A percentile compares a stretch with the other conserved stretches of the same genome.
phyloP scores from a whole-genome alignment of 2,113 vertebrate species.

The Junco hyemalis region DNA sequence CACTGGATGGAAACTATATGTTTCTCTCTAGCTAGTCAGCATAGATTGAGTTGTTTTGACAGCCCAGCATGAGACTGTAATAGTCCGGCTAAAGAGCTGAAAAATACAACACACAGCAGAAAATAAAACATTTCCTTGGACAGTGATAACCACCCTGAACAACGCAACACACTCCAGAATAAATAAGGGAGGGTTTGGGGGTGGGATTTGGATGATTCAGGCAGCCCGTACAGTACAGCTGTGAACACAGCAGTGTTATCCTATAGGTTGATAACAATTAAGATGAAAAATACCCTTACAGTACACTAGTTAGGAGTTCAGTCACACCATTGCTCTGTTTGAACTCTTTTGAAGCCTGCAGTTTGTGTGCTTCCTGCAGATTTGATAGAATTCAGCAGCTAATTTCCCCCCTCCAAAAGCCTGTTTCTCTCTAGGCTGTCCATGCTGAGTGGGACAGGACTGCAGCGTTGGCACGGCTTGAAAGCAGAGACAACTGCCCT shows the following conservation, averaged over 20 bases:
- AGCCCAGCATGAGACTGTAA: slow-evolving; percentile 37
- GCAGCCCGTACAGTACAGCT: background rate
- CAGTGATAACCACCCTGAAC: background rate
- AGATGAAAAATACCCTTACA: background rate
- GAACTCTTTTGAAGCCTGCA: background rate
- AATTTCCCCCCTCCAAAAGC: background rate
- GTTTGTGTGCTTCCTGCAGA: background rate
- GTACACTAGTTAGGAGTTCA: background rate
- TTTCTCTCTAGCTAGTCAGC: slow-evolving; percentile 24
- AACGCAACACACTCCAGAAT: background rate
- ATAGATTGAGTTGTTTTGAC: slow-evolving; percentile 58
- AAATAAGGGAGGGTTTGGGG: background rate
- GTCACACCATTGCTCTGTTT: background rate
- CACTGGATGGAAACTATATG: slow-evolving; percentile 14
- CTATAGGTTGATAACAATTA: background rate
- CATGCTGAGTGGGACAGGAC: background rate
- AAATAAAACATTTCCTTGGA: slow-evolving; percentile 50
- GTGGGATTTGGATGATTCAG: background rate
- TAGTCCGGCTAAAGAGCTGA: slow-evolving; percentile 50
- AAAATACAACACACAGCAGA: slow-evolving; percentile 18
- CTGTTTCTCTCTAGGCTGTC: background rate
- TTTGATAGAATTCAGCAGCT: background rate
- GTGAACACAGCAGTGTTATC: background rate
- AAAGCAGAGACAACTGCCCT: background rate
- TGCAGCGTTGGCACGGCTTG: fast-evolving